Conservation (phyloP, 1,140 invertebrate genomes). For the Zaprionus nigranus region DNA sequence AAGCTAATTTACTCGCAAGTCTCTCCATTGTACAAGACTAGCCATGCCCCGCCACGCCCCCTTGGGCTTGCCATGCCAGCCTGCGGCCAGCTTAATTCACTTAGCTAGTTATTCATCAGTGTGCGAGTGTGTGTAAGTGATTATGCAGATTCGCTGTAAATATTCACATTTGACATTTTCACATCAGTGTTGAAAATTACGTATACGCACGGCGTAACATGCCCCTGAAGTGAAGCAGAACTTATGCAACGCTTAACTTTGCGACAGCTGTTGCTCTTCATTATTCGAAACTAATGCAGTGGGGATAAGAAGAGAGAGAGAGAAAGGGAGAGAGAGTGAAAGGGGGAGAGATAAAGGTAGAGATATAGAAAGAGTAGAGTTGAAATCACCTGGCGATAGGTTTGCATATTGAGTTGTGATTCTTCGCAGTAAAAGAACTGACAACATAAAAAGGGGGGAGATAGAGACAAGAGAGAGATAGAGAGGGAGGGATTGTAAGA, state of each 20-base stretch:
- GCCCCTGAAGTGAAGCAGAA: neutral
- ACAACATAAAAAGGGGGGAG: too few relatives aligned
- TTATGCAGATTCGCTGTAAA: slow-evolving; percentile 40
- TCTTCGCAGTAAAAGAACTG: too few relatives aligned
- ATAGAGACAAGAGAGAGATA: too few relatives aligned
- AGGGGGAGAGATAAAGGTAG: too few relatives aligned
- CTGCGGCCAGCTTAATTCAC: slow-evolving; percentile 63
- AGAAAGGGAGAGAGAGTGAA: too few relatives aligned
- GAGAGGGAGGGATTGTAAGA: too few relatives aligned
- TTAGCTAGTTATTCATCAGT: slow-evolving; percentile 54
- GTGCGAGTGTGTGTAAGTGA: slow-evolving; percentile 21
- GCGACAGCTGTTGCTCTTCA: neutral
- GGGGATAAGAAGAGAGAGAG: neutral
- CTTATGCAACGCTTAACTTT: neutral
- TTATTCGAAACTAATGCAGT: neutral
- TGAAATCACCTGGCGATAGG: too few relatives aligned
- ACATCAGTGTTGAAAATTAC: slow-evolving; percentile 23
- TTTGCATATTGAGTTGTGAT: too few relatives aligned
- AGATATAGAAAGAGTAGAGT: too few relatives aligned
- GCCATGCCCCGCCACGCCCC: neutral
- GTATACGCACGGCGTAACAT: slow-evolving; percentile 36
- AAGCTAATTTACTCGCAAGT: slow-evolving; percentile 61
- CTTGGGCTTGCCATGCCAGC: slow-evolving; percentile 2
- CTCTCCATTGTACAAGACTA: slow-evolving; percentile 7
- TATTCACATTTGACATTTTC: slow-evolving; percentile 38